Percentiles rank a stretch among this genome's conserved stretches.
phyloP scores from a whole-genome alignment of 2,797 vertebrate species.

The Thunnus albacares region DNA sequence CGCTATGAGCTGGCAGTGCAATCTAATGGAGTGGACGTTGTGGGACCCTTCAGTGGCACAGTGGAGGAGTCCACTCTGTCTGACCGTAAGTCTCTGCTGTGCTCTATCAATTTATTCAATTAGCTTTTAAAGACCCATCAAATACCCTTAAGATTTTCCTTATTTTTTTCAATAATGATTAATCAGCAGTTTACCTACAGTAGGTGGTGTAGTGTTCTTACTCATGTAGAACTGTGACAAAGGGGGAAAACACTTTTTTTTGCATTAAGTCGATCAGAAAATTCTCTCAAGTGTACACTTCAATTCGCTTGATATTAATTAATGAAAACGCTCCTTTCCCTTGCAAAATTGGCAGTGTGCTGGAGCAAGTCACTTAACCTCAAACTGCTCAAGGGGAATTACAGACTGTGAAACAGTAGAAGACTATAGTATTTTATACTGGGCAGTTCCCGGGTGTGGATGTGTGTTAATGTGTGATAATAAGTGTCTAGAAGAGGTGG shows the following conservation, averaged over 20 bases:
- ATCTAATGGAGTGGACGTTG: constrained; percentile 91
- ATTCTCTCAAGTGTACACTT: background rate
- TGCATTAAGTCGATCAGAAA: background rate
- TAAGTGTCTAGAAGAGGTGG: background rate
- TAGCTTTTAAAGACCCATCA: background rate
- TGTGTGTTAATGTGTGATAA: background rate
- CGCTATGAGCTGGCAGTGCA: constrained; percentile 97
- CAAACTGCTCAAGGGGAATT: constrained; percentile 4
- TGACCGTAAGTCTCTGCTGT: constrained; percentile 89
- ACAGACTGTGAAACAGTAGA: background rate
- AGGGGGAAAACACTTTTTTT: background rate
- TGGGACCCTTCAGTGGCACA: constrained; percentile 92
- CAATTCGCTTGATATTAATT: background rate
- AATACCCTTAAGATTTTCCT: background rate
- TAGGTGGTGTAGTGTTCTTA: too few relatives aligned
- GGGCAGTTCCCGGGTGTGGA: background rate
- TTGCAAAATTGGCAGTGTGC: background rate
- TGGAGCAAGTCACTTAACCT: constrained; percentile 23
- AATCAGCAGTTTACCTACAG: background rate
- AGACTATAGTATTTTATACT: background rate
- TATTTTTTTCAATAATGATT: too few relatives aligned
- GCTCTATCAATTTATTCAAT: background rate
- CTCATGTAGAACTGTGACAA: background rate
- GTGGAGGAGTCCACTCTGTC: constrained; percentile 93
- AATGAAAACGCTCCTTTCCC: constrained; percentile 6